Percentiles rank a stretch among this genome's conserved stretches.
These are phyloP conservation scores for Nasonovia ribisnigri DNA, from an alignment of 2,888 invertebrate genomes.

Conservation along the genomic window DNA sequence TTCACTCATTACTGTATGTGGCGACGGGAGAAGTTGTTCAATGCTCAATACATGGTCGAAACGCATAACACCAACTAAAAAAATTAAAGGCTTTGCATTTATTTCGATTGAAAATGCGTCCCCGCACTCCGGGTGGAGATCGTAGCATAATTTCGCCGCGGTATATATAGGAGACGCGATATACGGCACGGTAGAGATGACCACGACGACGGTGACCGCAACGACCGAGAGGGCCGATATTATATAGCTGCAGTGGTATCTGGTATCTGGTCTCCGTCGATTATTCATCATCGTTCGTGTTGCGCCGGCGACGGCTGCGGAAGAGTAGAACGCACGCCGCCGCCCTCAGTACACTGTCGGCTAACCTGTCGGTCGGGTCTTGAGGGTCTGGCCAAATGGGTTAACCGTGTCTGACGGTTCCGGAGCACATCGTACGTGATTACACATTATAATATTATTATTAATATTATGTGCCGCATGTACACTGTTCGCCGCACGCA, in stretches of 20 bases:
- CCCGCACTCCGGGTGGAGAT: not conserved
- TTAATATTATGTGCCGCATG: not conserved
- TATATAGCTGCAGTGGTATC: not conserved
- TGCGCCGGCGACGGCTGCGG: too few relatives aligned
- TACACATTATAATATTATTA: not conserved
- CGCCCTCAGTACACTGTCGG: not conserved
- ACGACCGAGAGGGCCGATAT: not conserved
- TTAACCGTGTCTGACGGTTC: slow-evolving; percentile 60
- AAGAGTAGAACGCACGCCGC: not conserved
- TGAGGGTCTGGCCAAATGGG: slow-evolving; percentile 45
- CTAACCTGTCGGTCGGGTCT: not conserved
- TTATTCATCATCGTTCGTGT: not conserved
- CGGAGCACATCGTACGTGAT: slow-evolving; percentile 48
- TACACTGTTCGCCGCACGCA: not conserved
- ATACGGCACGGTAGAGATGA: not conserved
- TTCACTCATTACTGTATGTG: too few relatives aligned
- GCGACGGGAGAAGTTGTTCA: not conserved
- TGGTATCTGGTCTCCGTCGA: not conserved
- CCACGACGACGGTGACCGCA: not conserved
- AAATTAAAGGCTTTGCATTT: not conserved
- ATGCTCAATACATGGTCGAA: not conserved
- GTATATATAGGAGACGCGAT: not conserved
- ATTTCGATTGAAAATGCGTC: not conserved
- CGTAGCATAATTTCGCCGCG: not conserved
- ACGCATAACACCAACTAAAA: not conserved